Evolutionary conservation across 2,797 vertebrate genomes (phyloP), one percentile per base, ranked within the genome.

Genomic region (Protosalanx chinensis): DNA sequence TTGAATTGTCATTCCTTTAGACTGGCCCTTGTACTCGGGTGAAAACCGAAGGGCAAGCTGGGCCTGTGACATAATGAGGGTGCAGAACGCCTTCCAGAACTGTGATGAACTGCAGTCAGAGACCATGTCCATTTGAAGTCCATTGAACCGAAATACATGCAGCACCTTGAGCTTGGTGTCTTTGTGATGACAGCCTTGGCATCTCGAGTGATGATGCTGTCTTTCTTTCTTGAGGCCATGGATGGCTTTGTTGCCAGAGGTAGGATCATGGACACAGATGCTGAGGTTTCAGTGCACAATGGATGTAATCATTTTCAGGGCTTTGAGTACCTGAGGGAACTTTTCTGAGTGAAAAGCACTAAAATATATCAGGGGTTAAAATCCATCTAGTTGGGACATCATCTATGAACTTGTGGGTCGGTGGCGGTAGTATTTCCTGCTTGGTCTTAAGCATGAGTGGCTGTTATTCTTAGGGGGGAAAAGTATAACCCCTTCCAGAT

Each of bases 191-290:
- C 72, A 72, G 72, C 35, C 65, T 74, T 80, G 70, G 74, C 72
- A 73, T 73, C 68, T 76, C 64, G 63, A 33, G 57, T 64, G 23
- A 74, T 80, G 63, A 58, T 67, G 63, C 68, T 51, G 70, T 80
- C 71, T 76, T 76, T 69, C 62, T 68, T 68, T 71, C 53, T 74
- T 72, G 66, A 51, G 27, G 56, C 64, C 75, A 82, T 77, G 41
- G 72, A 75, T 75, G 72, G 72, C 30, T 35, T 79, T 20, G 67
- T 71, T 76, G 76, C 76, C 63, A 79, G 72, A 58, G 77, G 74
- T 18, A 81, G 76, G 76, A 72, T 78, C 76, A 76, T 78, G 49
- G 72, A 76, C 70, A 77, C 76, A 73, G 73, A 76, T 18, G 56
- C 60, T 62, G 62, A 7, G 29, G 23, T 64, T 77, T 67, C 71